phyloP scores from a whole-genome alignment of 1,140 invertebrate species.

The Trinorchestia longiramus region DNA sequence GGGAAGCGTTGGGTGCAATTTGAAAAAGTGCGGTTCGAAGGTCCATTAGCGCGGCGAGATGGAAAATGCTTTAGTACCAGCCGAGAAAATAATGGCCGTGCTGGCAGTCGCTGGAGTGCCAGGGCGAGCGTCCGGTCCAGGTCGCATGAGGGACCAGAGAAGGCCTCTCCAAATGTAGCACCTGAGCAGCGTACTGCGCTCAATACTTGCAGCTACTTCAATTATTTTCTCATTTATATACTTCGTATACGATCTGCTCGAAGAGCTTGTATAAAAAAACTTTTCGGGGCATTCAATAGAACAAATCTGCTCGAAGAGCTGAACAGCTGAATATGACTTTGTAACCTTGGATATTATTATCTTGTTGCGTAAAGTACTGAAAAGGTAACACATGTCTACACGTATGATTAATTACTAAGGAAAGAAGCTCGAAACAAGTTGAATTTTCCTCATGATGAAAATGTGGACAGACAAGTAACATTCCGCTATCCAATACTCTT shows the following conservation, averaged over 20 bases:
- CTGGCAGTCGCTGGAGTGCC: not conserved
- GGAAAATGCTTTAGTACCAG: constrained; percentile 54
- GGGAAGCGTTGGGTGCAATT: not conserved
- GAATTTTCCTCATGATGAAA: not conserved
- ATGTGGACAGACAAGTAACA: not conserved
- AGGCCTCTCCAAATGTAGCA: not conserved
- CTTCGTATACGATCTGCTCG: not conserved
- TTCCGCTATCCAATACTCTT: not conserved
- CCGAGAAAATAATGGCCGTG: constrained; percentile 33
- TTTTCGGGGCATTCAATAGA: not conserved
- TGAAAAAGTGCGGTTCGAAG: constrained; percentile 42
- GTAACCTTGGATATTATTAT: no score
- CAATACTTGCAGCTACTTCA: not conserved
- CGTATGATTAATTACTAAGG: no score
- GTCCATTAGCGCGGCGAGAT: constrained; percentile 50
- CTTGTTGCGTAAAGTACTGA: not conserved
- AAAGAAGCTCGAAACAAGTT: no score
- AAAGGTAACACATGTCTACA: not conserved
- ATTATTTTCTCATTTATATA: no score
- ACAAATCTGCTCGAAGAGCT: not conserved
- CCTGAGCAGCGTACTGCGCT: not conserved
- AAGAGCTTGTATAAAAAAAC: not conserved
- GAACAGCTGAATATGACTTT: no score
- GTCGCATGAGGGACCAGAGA: not conserved
- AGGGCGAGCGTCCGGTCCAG: not conserved